Evolutionary conservation across 2,797 vertebrate species (phyloP), one percentile per base, ranked within the genome.

Genomic region (Myotis findleyi): DNA sequence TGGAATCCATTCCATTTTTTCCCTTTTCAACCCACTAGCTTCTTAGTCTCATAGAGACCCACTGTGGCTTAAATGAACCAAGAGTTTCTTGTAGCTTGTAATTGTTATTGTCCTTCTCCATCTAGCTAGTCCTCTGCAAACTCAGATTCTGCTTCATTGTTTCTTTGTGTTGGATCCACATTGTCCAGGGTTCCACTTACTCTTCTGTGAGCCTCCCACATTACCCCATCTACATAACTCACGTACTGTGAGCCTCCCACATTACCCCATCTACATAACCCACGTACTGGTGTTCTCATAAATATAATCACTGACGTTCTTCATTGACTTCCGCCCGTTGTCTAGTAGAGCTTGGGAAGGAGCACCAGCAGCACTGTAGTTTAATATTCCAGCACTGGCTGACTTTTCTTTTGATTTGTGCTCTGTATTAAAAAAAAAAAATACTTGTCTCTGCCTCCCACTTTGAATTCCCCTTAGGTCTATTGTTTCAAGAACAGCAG

Each of bases 61-160:
- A 1, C 3, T 6, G 25, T 6, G 13, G 57, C 20, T 3, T 20
- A 1, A 6, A 23, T 5, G n/a, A 89, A 27, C 8, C 20, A 3
- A 0, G 9, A 30, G 36, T 20, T 25, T 30, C 36, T 59, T 16
- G 2, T 13, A 16, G 5, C 38, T 79, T 30, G 2, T 17, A 25
- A 12, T 53, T 68, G 6, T 30, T 11, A n/a, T 1, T 59, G 38
- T 66, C 13, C 64, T 84, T 87, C 81, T 87, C 41, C 3, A 1
- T 6, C 21, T 10, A 7, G 30, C 6, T 72, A n/a, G 17, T 51
- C 41, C 16, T 84, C 76, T 14, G 6, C 5, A 13, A 18, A 23
- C 12, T 18, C 71, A n/a, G 20, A 25, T 12, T 44, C 36, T 51
- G 20, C 16, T 79, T 69, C 47, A 23, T 0, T 33, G 11, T 13